Conservation (phyloP, 1,140 invertebrate genomes). For the Adoxophyes honmai region DNA sequence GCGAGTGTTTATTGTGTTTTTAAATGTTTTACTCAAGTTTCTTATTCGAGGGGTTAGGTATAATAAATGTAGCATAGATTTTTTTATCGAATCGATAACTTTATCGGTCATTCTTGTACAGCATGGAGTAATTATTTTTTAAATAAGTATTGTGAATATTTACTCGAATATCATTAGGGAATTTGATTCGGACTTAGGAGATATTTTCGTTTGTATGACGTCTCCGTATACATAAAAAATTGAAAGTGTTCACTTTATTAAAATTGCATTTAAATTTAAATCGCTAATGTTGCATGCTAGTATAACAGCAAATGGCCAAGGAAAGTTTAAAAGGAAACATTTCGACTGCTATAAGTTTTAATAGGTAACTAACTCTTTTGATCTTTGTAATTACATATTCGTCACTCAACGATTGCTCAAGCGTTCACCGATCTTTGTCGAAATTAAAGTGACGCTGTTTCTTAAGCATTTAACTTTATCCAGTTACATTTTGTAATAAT, state of each 20-base stretch:
- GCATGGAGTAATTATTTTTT: conserved; percentile 56
- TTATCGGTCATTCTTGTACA: conserved; percentile 53
- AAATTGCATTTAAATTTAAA: conserved; percentile 75
- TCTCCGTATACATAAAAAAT: conserved; percentile 63
- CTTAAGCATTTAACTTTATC: conserved; percentile 9
- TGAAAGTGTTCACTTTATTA: conserved; percentile 68
- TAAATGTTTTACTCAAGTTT: conserved; percentile 65
- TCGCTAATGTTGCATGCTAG: conserved; percentile 69
- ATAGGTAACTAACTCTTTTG: conserved; percentile 29
- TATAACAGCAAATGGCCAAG: conserved; percentile 27
- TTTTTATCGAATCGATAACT: conserved; percentile 48
- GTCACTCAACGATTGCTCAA: conserved; percentile 63
- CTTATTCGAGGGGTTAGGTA: conserved; percentile 56
- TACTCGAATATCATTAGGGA: conserved; percentile 71
- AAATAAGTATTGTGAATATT: conserved; percentile 68
- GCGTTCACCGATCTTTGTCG: conserved; percentile 45
- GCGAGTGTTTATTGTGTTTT: conserved; percentile 66
- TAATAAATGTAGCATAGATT: conserved; percentile 47
- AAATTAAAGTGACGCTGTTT: not conserved
- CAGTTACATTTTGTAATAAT: conserved; percentile 1
- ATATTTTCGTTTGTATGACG: conserved; percentile 41
- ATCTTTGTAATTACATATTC: conserved; percentile 19
- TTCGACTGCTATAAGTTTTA: conserved; percentile 18
- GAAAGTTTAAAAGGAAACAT: not conserved
- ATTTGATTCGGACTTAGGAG: conserved; percentile 53